Evolutionary conservation across 2,113 vertebrate genomes (phyloP).

Genomic region (Eulacestoma nigropectus): DNA sequence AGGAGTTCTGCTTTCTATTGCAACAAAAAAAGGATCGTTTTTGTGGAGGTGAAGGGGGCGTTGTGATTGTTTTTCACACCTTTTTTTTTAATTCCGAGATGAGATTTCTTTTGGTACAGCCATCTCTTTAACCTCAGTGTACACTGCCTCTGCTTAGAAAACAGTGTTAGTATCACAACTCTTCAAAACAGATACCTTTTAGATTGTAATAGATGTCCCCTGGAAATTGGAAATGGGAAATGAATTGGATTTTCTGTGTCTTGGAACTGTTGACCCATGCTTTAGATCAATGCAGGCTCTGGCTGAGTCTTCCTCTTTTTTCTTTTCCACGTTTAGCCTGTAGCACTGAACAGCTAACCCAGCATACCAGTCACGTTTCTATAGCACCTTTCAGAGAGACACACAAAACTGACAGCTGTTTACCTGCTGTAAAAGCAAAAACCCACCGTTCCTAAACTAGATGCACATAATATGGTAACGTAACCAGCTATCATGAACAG

Average conservation of each 20-base stretch:
- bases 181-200: neutral
- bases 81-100: neutral
- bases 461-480: neutral
- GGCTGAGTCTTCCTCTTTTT: neutral
- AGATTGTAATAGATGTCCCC: neutral
- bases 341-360: neutral
- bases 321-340: neutral
- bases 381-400: neutral
- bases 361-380: neutral
- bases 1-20: neutral
- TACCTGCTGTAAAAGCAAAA: neutral
- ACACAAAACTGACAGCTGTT: neutral
- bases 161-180: neutral
- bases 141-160: neutral
- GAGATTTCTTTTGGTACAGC: neutral
- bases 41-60: neutral
- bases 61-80: neutral
- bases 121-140: neutral
- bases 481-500: neutral
- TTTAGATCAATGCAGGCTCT: neutral
- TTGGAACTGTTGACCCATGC: constrained; percentile 3
- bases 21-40: neutral
- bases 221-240: constrained; percentile 21
- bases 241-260: constrained; percentile 14
- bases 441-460: neutral